A percentile compares a stretch with the other conserved stretches of the same genome.
Evolutionary conservation across 2,797 vertebrate species (phyloP).

Genomic region (Darevskia nairensis): DNA sequence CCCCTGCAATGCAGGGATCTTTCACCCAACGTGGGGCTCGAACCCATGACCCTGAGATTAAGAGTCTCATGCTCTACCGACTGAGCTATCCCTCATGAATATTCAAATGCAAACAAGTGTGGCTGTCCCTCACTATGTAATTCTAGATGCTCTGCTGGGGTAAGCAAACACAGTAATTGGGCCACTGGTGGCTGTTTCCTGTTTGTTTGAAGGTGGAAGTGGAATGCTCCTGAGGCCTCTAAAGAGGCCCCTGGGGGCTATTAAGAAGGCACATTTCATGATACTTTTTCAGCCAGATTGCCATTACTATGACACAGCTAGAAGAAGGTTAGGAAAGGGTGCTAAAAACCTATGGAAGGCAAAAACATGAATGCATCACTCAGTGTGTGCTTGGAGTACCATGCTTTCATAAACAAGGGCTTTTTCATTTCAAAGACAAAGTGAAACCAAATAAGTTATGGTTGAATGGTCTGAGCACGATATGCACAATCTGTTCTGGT

Average conservation of each 20-base stretch:
- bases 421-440: fast-evolving
- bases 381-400: not conserved
- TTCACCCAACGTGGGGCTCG: too few species aligned
- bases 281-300: not conserved
- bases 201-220: not conserved
- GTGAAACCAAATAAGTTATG: not conserved
- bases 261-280: not conserved
- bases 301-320: not conserved
- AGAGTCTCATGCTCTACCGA: too few species aligned
- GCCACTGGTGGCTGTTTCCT: not conserved
- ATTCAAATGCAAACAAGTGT: not conserved
- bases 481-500: constrained; percentile 26
- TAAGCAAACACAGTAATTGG: not conserved
- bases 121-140: not conserved
- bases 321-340: not conserved
- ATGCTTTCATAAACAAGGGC: not conserved
- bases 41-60: too few species aligned
- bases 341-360: not conserved
- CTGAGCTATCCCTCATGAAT: not conserved
- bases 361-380: not conserved
- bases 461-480: constrained; percentile 29
- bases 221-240: not conserved
- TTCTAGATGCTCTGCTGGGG: not conserved
- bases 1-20: too few species aligned
- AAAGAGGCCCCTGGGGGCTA: not conserved